phyloP scores from a whole-genome alignment of 23 tunicate genomes.

The Trididemnum nubilum region DNA sequence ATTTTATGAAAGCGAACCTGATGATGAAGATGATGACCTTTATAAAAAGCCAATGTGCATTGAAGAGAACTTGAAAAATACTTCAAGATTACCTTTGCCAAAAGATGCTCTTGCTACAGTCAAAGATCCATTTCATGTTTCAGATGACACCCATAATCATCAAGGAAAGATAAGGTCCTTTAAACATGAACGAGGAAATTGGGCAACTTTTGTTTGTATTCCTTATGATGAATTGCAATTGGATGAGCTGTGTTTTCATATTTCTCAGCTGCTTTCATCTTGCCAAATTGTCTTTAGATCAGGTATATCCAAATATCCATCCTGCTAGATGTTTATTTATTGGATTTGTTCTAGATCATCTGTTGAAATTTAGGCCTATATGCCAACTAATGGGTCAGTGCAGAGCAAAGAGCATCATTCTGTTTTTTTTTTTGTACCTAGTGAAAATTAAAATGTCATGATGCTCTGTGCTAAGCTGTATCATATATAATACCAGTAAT shows the following conservation, averaged over 20 bases:
- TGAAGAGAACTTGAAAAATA: not conserved
- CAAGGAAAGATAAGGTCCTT: slow-evolving; percentile 37
- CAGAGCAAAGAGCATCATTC: too few relatives aligned
- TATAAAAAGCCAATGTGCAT: too few relatives aligned
- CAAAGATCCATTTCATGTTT: not conserved
- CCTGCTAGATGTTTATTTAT: too few relatives aligned
- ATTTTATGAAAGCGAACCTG: not conserved
- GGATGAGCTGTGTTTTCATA: not conserved
- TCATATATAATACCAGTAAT: too few relatives aligned
- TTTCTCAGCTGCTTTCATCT: not conserved
- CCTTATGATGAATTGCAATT: slow-evolving; percentile 5
- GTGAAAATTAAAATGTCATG: too few relatives aligned
- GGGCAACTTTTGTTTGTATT: slow-evolving; percentile 45
- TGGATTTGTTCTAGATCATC: too few relatives aligned
- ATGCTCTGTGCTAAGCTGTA: too few relatives aligned
- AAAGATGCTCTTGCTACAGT: not conserved
- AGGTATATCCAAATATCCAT: too few relatives aligned
- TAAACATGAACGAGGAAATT: slow-evolving; percentile 43
- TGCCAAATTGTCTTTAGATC: not conserved
- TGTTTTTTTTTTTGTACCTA: too few relatives aligned
- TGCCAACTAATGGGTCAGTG: too few relatives aligned
- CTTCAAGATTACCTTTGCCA: slow-evolving; percentile 26
- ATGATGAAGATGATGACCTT: not conserved
- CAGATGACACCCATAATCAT: not conserved
- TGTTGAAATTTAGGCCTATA: too few relatives aligned